Evolutionary conservation across 2,113 vertebrate genomes (phyloP), one percentile per base, ranked within the genome.

Genomic region (Ammodytes marinus): DNA sequence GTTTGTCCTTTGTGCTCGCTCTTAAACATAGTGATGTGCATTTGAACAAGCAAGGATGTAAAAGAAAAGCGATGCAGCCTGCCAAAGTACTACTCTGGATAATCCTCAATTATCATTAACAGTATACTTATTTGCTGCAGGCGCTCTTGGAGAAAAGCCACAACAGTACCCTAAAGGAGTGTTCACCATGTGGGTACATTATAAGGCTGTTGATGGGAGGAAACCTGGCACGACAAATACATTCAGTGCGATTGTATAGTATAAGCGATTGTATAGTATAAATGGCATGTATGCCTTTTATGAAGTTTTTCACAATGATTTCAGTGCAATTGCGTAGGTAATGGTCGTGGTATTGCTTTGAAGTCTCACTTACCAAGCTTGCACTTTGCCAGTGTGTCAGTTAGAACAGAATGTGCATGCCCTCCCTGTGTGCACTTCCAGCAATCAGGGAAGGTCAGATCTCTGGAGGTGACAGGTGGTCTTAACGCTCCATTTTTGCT

Each of bases 21-120:
- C 72, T 71, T 72, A 58, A 65, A 6, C 66, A 13, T 65, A 69
- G 8, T 37, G 42, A 19, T 39, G 61, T 67, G 53, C 78, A 77
- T 80, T 84, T 76, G 42, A 86, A 69, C 35, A 8, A 80, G 61
- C 35, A 8, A 80, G 61, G 75, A 80, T 49, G 69, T 74, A 64
- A 71, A 80, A 72, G 64, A 74, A 66, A 67, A 77, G 13, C 13
- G 49, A 71, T 67, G 75, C 75, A 43, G 78, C 60, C 52, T 64
- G 86, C 81, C 81, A 69, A 83, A 86, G 83, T 63, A 74, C 80
- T 65, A 35, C 83, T 86, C 65, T 35, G 69, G 71, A 61, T 79
- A 69, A 89, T 85, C 82, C 64, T 88, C 79, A 68, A 65, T 87
- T 68, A 65, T 58, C 69, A 60, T 79, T 45, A 43, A 8, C 74